These are phyloP conservation scores for Drosophila kanekoi DNA, from an alignment of 2,888 invertebrate genomes.

Conservation along the genomic window DNA sequence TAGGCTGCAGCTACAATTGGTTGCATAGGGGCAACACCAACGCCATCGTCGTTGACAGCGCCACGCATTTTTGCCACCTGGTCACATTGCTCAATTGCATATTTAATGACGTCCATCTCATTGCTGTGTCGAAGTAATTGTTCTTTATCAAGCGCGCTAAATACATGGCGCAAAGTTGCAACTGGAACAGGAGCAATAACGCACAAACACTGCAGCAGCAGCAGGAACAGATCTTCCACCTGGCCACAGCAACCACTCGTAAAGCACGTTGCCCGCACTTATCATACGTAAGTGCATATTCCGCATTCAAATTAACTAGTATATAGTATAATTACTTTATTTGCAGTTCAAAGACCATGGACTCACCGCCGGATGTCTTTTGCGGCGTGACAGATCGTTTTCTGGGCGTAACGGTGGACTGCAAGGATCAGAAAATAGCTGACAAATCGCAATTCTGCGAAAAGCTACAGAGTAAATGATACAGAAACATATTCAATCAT, in stretches of 20 bases:
- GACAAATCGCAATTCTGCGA: conserved; percentile 87
- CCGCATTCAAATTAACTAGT: no score
- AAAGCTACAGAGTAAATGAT: conserved; percentile 43
- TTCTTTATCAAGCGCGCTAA: conserved; percentile 56
- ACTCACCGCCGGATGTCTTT: conserved; percentile 84
- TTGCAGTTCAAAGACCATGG: conserved; percentile 65
- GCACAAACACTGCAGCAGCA: conserved; percentile 6
- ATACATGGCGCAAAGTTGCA: conserved; percentile 53
- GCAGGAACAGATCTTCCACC: not conserved
- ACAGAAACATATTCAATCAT: not conserved
- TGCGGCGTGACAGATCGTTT: conserved; percentile 88
- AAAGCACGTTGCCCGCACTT: conserved; percentile 7
- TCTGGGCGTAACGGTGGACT: conserved; percentile 90
- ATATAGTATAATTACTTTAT: not conserved
- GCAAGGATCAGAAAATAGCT: conserved; percentile 43
- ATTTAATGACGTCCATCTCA: conserved; percentile 69
- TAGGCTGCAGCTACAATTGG: conserved; percentile 1
- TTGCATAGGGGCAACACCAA: not conserved
- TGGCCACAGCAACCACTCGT: not conserved
- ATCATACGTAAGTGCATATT: conserved; percentile 29
- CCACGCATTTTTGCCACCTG: conserved; percentile 14
- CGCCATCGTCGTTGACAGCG: conserved; percentile 2
- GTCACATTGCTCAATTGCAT: conserved; percentile 22
- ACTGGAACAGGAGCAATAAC: conserved; percentile 6
- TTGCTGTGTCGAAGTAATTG: conserved; percentile 50